Evolutionary conservation across 1,140 invertebrate species (phyloP).

Genomic region (Drosophila navojoa): DNA sequence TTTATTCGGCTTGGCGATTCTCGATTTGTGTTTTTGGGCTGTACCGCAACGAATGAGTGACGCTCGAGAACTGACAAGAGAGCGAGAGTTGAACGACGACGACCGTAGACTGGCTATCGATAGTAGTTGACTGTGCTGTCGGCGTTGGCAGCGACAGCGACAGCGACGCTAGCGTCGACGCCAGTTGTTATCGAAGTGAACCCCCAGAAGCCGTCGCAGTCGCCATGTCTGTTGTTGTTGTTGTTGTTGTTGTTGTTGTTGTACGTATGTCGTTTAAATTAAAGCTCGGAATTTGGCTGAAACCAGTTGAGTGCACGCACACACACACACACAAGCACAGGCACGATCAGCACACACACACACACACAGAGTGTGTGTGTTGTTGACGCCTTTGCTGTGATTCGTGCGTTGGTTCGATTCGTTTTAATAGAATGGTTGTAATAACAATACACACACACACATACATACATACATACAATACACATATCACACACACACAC

Average conservation of each 20-base stretch:
- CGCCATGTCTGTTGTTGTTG: slow-evolving; percentile 20
- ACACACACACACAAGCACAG: slow-evolving; percentile 33
- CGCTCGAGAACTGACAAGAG: slow-evolving; percentile 72
- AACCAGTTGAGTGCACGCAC: slow-evolving; percentile 75
- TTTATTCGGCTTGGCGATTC: not conserved
- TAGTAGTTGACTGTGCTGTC: slow-evolving; percentile 54
- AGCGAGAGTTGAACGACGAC: slow-evolving; percentile 38
- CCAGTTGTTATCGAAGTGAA: slow-evolving; percentile 26
- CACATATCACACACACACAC: not conserved
- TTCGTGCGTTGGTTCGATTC: slow-evolving; percentile 67
- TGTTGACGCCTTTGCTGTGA: slow-evolving; percentile 62
- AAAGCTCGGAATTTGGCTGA: slow-evolving; percentile 78
- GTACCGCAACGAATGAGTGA: slow-evolving; percentile 65
- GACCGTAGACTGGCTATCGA: slow-evolving; percentile 62
- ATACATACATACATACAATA: not conserved
- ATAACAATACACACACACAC: slow-evolving; percentile 29
- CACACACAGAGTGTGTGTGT: slow-evolving; percentile 30
- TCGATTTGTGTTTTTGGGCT: slow-evolving; percentile 1
- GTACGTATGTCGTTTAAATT: slow-evolving; percentile 67
- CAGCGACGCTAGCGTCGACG: slow-evolving; percentile 4
- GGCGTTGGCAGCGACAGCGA: slow-evolving; percentile 7
- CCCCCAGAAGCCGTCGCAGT: slow-evolving; percentile 14
- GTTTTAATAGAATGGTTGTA: slow-evolving; percentile 71
- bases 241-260: slow-evolving; percentile 52
- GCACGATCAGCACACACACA: slow-evolving; percentile 18